phyloP scores from a whole-genome alignment of 2,888 invertebrate species.

The Euproctis similis region DNA sequence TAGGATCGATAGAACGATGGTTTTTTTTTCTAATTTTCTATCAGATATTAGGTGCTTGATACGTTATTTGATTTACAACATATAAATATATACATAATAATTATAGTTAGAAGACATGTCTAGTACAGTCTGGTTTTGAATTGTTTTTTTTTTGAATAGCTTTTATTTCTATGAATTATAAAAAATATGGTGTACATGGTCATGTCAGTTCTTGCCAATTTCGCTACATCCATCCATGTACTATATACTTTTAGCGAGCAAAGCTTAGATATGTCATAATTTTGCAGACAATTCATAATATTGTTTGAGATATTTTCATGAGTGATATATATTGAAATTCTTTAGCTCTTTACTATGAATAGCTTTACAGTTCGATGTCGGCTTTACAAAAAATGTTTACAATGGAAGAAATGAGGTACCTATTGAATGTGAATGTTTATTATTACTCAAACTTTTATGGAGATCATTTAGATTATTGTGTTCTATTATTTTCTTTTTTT shows the following conservation, averaged over 20 bases:
- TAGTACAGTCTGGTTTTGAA: conserved; percentile 58
- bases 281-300: conserved; percentile 53
- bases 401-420: conserved; percentile 70
- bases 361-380: conserved; percentile 72
- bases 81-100: conserved; percentile 18
- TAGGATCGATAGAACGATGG: conserved; percentile 62
- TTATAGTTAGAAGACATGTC: conserved; percentile 52
- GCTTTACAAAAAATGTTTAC: conserved; percentile 71
- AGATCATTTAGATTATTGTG: conserved; percentile 42
- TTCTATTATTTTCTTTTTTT: conserved; percentile 34
- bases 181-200: conserved; percentile 32
- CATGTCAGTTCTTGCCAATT: conserved; percentile 65
- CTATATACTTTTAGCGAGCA: conserved; percentile 53
- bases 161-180: conserved; percentile 34
- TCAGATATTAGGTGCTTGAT: conserved; percentile 66
- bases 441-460: conserved; percentile 24
- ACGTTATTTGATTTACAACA: conserved; percentile 49
- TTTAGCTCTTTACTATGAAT: conserved; percentile 61
- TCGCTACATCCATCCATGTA: conserved; percentile 69
- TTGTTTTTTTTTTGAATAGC: conserved; percentile 60
- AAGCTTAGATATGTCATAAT: conserved; percentile 50
- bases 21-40: no score
- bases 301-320: conserved; percentile 60
- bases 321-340: conserved; percentile 60
- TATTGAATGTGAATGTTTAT: conserved; percentile 64